Base-by-base conservation (phyloP, 2,888 invertebrate species). In the Perizoma affinitatum region DNA sequence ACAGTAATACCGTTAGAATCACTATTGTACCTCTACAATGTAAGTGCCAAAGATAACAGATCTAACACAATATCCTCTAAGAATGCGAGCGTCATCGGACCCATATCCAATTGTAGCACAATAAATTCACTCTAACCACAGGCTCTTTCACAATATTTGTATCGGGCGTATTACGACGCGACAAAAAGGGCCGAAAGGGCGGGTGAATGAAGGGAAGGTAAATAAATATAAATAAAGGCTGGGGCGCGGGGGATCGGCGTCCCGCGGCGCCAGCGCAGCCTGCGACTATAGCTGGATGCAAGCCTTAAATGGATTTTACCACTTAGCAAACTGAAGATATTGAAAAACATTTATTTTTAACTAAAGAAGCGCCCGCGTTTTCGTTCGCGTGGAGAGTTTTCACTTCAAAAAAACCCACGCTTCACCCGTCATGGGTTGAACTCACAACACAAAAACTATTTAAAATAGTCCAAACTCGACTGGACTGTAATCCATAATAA, bases 191-290 rank as follows among this genome's bases (percentile, higher is more conserved):
- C 90, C 89, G 90, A 90, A 90, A 90, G 87, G 92, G 89, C 90
- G 90, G 84, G 85, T 91, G 90, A 91, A 91, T 91, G 91, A 90
- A 91, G 89, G 90, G 90, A 90, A 90, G 90, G 90, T 91, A 92
- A 92, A 92, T 92, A 92, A 92, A 91, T 90, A 92, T 90, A 91
- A 92, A 91, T 92, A 90, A 91, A 90, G 89, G 87, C 70, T 61
- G 76, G 71, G 74, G 79, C 58, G 75, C 74, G 73, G 78, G 73
- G 72, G 72, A 73, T 74, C 71, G 77, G 76, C 76, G 68, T 78
- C 86, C 85, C 81, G 85, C 82, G 84, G 86, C 83, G 86, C 83
- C 82, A 79, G 74, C 71, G 68, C 69, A 63, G 61, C 33, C 52
- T 47, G 6, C 36, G 42, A 36, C 56, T 55, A 46, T 52, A 35